phyloP scores from a whole-genome alignment of 2,888 invertebrate species.

The Drosophila histrio region DNA sequence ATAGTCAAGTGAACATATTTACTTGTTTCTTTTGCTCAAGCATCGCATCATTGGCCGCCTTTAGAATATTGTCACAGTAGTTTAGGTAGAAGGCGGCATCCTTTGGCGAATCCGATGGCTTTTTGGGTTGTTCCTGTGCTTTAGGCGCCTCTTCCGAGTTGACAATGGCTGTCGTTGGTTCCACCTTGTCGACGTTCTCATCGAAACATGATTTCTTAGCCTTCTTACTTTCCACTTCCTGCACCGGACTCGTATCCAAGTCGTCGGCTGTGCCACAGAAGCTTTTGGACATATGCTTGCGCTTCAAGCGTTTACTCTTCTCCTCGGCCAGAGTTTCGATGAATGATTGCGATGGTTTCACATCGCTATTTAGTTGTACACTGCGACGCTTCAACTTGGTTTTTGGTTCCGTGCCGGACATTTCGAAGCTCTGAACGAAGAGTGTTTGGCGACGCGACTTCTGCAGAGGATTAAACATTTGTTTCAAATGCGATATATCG shows the following conservation, averaged over 20 bases:
- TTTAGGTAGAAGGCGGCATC: constrained; percentile 48
- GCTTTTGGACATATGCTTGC: constrained; percentile 77
- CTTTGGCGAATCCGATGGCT: constrained; percentile 1
- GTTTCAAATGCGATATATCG: constrained; percentile 58
- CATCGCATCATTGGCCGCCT: constrained; percentile 76
- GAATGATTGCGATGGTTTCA: constrained; percentile 78
- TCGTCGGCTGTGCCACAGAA: constrained; percentile 59
- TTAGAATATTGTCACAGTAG: constrained; percentile 75
- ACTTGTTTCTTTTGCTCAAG: constrained; percentile 75
- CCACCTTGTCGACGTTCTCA: neutral
- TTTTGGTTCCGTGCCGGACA: constrained; percentile 23
- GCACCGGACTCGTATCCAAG: constrained; percentile 2
- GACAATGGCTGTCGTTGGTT: neutral
- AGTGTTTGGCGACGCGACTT: constrained; percentile 74
- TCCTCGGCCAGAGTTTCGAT: constrained; percentile 69
- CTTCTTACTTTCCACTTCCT: constrained; percentile 33
- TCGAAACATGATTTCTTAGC: neutral
- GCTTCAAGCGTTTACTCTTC: constrained; percentile 41
- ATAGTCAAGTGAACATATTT: neutral
- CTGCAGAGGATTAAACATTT: constrained; percentile 72
- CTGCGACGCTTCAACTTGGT: constrained; percentile 56
- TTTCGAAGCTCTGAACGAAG: constrained; percentile 37
- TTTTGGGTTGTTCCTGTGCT: neutral
- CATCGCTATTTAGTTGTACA: constrained; percentile 40
- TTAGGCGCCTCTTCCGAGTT: neutral